These are phyloP conservation scores for Pseudococcus jackbeardsleyi DNA, from an alignment of 2,888 invertebrate genomes.

Conservation along the genomic window DNA sequence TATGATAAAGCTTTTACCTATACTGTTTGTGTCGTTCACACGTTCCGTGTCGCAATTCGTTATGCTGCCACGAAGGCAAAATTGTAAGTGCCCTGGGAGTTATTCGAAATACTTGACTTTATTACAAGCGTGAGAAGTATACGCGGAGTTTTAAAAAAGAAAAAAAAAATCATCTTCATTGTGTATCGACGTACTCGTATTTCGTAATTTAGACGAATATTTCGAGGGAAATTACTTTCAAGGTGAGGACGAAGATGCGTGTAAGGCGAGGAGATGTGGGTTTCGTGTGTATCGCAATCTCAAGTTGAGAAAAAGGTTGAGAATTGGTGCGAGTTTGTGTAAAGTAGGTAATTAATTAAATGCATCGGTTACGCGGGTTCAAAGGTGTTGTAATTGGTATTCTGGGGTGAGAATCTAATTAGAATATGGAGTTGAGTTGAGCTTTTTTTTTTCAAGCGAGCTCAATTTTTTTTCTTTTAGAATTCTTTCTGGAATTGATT, in stretches of 20 bases:
- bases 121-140: constrained; percentile 44
- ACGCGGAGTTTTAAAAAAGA: neutral
- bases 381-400: too few relatives aligned
- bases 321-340: neutral
- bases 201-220: constrained; percentile 43
- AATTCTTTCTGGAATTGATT: too few relatives aligned
- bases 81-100: constrained; percentile 44
- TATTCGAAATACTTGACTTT: constrained; percentile 50
- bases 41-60: constrained; percentile 58
- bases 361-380: neutral
- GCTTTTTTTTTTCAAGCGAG: too few relatives aligned
- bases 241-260: neutral
- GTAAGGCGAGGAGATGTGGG: neutral
- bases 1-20: constrained; percentile 32
- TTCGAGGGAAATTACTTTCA: constrained; percentile 32
- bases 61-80: constrained; percentile 51
- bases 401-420: too few relatives aligned
- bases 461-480: too few relatives aligned
- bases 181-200: neutral
- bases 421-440: too few relatives aligned
- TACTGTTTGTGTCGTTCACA: constrained; percentile 49
- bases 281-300: neutral
- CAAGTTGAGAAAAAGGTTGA: neutral
- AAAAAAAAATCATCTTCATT: constrained; percentile 34
- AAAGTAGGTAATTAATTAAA: neutral